A percentile compares a stretch with the other conserved stretches of the same genome.
Evolutionary conservation across 2,888 invertebrate species (phyloP).

Genomic region (Callyntrura guangdongensis): DNA sequence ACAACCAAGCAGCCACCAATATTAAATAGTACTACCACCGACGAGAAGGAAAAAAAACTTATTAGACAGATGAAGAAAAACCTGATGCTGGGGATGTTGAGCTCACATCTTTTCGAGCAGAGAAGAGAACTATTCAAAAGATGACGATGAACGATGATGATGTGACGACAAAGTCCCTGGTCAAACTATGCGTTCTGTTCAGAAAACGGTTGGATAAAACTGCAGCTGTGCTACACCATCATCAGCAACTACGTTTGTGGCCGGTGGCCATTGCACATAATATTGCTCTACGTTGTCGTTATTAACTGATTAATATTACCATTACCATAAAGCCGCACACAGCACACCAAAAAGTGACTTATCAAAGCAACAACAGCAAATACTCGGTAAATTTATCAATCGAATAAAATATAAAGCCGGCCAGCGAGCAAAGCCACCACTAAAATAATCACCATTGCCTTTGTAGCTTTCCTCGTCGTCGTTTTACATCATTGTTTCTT

Average conservation of each 20-base stretch:
- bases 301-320: conserved; percentile 17
- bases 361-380: not conserved
- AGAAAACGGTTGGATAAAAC: conserved; percentile 29
- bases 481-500: conserved; percentile 74
- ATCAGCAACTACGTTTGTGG: not conserved
- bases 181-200: conserved; percentile 12
- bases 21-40: not conserved
- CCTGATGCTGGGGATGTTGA: conserved; percentile 37
- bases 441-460: conserved; percentile 4
- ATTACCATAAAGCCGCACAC: conserved; percentile 34
- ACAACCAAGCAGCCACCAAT: conserved; percentile 25
- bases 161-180: conserved; percentile 32
- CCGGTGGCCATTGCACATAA: conserved; percentile 50
- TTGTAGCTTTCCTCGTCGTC: not conserved
- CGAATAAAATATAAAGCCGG: conserved; percentile 20
- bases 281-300: conserved; percentile 13
- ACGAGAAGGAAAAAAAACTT: not conserved
- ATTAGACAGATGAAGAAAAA: conserved; percentile 52
- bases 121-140: conserved; percentile 29
- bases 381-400: not conserved
- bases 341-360: not conserved
- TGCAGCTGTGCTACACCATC: conserved; percentile 36
- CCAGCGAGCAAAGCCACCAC: not conserved
- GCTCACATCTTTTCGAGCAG: conserved; percentile 16
- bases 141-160: conserved; percentile 5